phyloP scores from a whole-genome alignment of 2,113 vertebrate species.

The Ptilonorhynchus violaceus region DNA sequence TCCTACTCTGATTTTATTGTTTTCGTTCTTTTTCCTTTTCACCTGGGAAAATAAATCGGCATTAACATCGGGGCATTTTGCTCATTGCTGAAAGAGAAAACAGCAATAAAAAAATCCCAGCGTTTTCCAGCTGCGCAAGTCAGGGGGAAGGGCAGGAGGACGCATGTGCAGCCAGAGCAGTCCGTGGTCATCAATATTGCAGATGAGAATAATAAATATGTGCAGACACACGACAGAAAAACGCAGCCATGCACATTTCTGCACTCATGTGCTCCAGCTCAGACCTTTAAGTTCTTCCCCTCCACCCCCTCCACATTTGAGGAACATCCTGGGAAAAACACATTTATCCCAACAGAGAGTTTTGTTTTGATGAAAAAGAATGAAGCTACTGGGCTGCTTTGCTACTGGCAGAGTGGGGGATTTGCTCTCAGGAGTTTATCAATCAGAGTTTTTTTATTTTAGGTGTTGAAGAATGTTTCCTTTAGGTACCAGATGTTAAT shows the following conservation, averaged over 20 bases:
- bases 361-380: not conserved
- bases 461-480: not conserved
- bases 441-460: not conserved
- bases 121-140: not conserved
- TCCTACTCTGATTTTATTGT: not conserved
- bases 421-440: not conserved
- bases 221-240: not conserved
- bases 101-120: not conserved
- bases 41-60: not conserved
- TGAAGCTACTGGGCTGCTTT: not conserved
- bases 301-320: not conserved
- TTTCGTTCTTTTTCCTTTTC: not conserved
- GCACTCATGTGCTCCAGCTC: fast-evolving
- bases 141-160: not conserved
- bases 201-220: not conserved
- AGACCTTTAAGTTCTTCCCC: not conserved
- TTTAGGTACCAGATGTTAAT: conserved; percentile 22
- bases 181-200: not conserved
- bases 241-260: fast-evolving
- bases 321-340: not conserved
- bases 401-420: fast-evolving
- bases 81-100: not conserved
- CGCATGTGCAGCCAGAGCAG: not conserved
- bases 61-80: not conserved
- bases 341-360: not conserved